Conservation (phyloP, 2,113 vertebrate genomes). For the Sinocyclocheilus grahami region DNA sequence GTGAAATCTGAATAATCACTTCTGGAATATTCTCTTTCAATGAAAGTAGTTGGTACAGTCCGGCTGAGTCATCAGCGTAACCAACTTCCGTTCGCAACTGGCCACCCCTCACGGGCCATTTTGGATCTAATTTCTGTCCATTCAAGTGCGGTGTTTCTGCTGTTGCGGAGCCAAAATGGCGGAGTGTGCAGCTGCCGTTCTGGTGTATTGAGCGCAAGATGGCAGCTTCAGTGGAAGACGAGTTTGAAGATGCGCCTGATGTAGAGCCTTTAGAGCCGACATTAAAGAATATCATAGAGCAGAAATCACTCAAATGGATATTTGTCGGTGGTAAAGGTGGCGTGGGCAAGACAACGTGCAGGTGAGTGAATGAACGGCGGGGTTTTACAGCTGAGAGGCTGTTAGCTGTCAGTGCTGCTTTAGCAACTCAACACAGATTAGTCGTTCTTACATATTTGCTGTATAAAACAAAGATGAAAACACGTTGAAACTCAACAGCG, state of each 20-base stretch:
- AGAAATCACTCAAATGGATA: conserved; percentile 94
- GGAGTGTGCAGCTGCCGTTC: not conserved
- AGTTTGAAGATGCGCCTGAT: conserved; percentile 93
- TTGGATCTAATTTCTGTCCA: conserved; percentile 9
- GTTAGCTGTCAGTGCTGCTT: conserved; percentile 16
- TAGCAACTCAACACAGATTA: not conserved
- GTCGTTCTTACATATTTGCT: not conserved
- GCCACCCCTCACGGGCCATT: not conserved
- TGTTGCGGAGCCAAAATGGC: conserved; percentile 48
- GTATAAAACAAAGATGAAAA: not conserved
- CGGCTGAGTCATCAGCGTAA: conserved; percentile 24
- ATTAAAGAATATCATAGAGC: conserved; percentile 90
- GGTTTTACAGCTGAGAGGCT: not conserved
- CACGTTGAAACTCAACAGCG: not conserved
- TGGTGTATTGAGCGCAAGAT: conserved; percentile 76
- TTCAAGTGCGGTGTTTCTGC: fast-evolving
- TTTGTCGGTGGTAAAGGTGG: conserved; percentile 95
- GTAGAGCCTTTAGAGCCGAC: conserved; percentile 93
- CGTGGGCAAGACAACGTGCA: conserved; percentile 94
- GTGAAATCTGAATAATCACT: not conserved
- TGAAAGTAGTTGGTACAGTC: not conserved
- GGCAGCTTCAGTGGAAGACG: conserved; percentile 86
- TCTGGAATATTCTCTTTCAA: conserved; percentile 47
- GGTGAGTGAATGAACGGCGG: conserved; percentile 68
- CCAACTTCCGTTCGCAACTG: not conserved